Evolutionary conservation across 2,888 invertebrate genomes (phyloP), one percentile per base, ranked within the genome.

Genomic region (Drosophila vallismaia): DNA sequence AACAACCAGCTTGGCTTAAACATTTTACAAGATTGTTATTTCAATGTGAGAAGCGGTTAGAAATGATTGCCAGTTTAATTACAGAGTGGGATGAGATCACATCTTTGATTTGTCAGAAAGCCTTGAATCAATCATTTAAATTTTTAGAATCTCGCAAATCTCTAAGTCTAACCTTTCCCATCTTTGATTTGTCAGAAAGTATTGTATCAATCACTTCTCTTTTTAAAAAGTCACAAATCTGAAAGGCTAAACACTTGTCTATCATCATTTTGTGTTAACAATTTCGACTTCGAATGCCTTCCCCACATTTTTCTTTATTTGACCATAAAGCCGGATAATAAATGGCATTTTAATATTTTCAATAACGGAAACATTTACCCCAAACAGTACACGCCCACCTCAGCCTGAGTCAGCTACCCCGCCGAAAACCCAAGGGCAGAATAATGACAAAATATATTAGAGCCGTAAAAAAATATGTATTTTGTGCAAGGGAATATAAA

Each of bases 271-370:
- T 40, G 10, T 48, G 56, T 60, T 76, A 67, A 67, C 73, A 28
- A 52, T 50, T 40, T 19, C 42, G 50, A 42, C 33, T 31, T 40
- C 7, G 2, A 10, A 14, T 26, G 50, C 53, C 29, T 46, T 38
- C 19, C 2, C 48, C 29, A 29, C 29, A 14, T 14, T 31, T 12
- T 31, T 49, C 19, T 4, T n/a, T 36, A 36, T 36, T 36, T 4
- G 36, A 33, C 44, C 40, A 12, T 55, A 49, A 33, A 62, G 53
- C 42, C 38, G 45, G 53, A 51, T 78, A 75, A 88, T 57, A 81
- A 87, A 87, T 88, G 88, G 71, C 60, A 76, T 79, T 87, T 87
- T 88, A 87, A 87, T 87, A 78, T 86, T 81, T 88, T 87, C 88
- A 83, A 88, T 86, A 86, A 79, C 56, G 60, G 59, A 75, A 52